A percentile compares a stretch with the other conserved stretches of the same genome.
These are phyloP conservation scores for Glyptemys insculpta DNA, from an alignment of 2,797 vertebrate species.

Conservation along the genomic window DNA sequence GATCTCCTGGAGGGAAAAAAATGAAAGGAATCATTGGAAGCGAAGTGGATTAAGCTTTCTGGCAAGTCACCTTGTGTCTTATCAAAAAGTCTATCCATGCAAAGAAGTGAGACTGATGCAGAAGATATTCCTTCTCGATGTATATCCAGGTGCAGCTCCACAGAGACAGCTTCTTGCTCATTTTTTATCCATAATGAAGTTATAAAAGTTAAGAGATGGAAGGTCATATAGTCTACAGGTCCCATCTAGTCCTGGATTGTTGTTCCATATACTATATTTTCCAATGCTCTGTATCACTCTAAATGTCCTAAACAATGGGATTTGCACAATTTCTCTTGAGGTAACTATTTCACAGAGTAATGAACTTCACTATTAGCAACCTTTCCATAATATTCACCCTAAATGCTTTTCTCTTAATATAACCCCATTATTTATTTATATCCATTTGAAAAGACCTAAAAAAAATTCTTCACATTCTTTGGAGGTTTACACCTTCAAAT, in stretches of 20 bases:
- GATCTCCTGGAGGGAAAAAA: constrained; percentile 86
- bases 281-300: neutral
- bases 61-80: neutral
- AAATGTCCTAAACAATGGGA: neutral
- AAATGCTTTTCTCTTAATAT: neutral
- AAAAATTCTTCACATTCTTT: neutral
- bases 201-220: neutral
- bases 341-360: neutral
- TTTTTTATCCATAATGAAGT: neutral
- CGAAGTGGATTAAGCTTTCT: rapidly evolving
- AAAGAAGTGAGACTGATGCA: neutral
- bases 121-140: neutral
- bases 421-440: neutral
- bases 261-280: neutral
- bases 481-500: neutral
- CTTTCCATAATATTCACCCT: neutral
- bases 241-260: neutral
- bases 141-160: neutral
- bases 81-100: neutral
- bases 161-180: neutral
- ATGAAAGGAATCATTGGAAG: neutral
- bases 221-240: neutral
- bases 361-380: neutral
- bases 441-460: neutral
- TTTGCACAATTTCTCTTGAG: neutral